phyloP scores from a whole-genome alignment of 2,888 invertebrate genomes.

The Aricia artaxerxes region DNA sequence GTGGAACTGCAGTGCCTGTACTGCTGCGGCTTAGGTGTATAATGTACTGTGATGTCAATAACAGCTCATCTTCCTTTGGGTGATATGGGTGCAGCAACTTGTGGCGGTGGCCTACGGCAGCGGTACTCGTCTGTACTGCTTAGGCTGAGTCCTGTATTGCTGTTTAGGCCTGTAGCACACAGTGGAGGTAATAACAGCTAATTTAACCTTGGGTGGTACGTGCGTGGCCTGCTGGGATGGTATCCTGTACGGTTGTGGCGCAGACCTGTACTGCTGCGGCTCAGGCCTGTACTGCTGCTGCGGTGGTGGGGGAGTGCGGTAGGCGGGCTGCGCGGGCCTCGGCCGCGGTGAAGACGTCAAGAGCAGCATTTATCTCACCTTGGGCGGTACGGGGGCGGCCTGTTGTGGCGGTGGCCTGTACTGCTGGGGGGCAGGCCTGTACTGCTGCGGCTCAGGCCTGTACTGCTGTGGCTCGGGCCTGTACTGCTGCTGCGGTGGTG shows the following conservation, averaged over 20 bases:
- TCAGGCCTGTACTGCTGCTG: conserved; percentile 49
- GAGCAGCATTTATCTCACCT: conserved; percentile 46
- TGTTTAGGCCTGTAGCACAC: too few species aligned
- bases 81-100: conserved; percentile 57
- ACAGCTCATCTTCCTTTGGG: conserved; percentile 54
- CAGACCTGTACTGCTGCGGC: conserved; percentile 46
- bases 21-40: conserved; percentile 33
- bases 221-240: conserved; percentile 50
- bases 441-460: conserved; percentile 48
- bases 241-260: conserved; percentile 46
- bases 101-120: conserved; percentile 44
- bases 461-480: conserved; percentile 41
- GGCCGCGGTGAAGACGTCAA: conserved; percentile 41
- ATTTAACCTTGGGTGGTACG: conserved; percentile 60
- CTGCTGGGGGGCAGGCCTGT: conserved; percentile 43
- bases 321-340: conserved; percentile 37
- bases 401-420: conserved; percentile 48
- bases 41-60: conserved; percentile 27
- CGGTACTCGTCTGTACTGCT: conserved; percentile 44
- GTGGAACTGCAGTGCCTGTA: conserved; percentile 41
- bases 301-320: conserved; percentile 43
- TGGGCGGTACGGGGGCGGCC: conserved; percentile 61
- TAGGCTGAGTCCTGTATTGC: conserved; percentile 50
- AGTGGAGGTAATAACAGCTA: too few species aligned
- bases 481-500: conserved; percentile 47